These are phyloP conservation scores for Ctenoplectra terminalis DNA, from an alignment of 1,140 invertebrate genomes.

Conservation along the genomic window DNA sequence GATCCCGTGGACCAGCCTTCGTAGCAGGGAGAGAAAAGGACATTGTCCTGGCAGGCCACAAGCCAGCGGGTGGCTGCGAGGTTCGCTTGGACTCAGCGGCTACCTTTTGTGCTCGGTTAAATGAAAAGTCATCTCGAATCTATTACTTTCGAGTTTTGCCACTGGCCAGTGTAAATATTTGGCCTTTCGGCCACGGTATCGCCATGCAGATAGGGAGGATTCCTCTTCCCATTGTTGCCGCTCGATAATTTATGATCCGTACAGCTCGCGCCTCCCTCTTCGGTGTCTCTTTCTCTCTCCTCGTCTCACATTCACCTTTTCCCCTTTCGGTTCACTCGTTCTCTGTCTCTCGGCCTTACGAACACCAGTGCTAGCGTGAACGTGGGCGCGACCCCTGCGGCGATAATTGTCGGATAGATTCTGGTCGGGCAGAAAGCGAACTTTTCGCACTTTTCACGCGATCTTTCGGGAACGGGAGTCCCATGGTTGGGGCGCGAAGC, in stretches of 20 bases:
- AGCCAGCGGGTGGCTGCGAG: conserved; percentile 64
- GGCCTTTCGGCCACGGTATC: conserved; percentile 50
- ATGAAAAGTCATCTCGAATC: conserved; percentile 74
- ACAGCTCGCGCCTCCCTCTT: conserved; percentile 45
- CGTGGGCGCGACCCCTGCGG: conserved; percentile 46
- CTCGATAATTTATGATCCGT: conserved; percentile 68
- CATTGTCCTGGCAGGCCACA: conserved; percentile 57
- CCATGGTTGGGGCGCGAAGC: background rate
- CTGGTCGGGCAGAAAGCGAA: conserved; percentile 15
- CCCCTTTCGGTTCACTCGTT: background rate
- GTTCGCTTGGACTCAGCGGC: background rate
- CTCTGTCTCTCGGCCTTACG: background rate
- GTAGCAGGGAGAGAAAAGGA: conserved; percentile 40
- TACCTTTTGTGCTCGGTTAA: conserved; percentile 66
- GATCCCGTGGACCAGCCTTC: background rate
- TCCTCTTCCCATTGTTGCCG: conserved; percentile 63
- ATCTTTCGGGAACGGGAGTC: background rate
- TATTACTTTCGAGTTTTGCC: conserved; percentile 71
- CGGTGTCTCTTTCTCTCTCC: background rate
- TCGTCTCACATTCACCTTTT: background rate
- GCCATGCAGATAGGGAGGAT: conserved; percentile 53
- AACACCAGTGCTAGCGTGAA: background rate
- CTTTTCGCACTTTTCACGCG: conserved; percentile 62
- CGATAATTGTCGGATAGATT: conserved; percentile 53
- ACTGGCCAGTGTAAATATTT: conserved; percentile 72